Percentiles rank a stretch among this genome's conserved stretches.
Evolutionary conservation across 2,113 vertebrate species (phyloP).

Genomic region (Eonycteris spelaea): DNA sequence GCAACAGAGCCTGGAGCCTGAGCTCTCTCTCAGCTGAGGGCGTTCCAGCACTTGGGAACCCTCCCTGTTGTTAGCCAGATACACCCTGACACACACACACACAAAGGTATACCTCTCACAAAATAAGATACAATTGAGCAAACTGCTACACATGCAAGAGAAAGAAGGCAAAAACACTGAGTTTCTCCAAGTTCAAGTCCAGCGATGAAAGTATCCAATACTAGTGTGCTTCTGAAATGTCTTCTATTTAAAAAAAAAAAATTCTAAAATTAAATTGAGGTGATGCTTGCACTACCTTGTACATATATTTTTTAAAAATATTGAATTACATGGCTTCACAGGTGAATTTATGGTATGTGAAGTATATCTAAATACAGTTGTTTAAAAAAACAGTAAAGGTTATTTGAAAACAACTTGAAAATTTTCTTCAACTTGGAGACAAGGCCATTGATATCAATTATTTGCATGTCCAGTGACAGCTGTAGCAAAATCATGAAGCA

Average conservation of each 20-base stretch:
- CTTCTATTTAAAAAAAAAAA: background rate
- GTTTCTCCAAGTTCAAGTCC: background rate
- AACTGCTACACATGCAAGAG: background rate
- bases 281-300: background rate
- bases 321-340: background rate
- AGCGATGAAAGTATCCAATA: background rate
- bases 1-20: background rate
- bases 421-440: background rate
- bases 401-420: background rate
- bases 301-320: background rate
- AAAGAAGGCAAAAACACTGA: background rate
- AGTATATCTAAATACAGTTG: background rate
- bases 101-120: background rate
- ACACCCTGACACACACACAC: background rate
- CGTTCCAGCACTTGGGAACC: background rate
- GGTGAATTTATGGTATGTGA: background rate
- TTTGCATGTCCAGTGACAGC: background rate
- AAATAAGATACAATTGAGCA: background rate
- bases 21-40: background rate
- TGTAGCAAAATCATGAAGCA: background rate
- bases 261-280: background rate
- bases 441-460: background rate
- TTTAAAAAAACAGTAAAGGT: background rate
- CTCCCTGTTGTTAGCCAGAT: background rate
- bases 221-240: background rate